A percentile compares a stretch with the other conserved stretches of the same genome.
Evolutionary conservation across 64 coral and sea anemone genomes (phyloP).

Genomic region (Porites australiensis): DNA sequence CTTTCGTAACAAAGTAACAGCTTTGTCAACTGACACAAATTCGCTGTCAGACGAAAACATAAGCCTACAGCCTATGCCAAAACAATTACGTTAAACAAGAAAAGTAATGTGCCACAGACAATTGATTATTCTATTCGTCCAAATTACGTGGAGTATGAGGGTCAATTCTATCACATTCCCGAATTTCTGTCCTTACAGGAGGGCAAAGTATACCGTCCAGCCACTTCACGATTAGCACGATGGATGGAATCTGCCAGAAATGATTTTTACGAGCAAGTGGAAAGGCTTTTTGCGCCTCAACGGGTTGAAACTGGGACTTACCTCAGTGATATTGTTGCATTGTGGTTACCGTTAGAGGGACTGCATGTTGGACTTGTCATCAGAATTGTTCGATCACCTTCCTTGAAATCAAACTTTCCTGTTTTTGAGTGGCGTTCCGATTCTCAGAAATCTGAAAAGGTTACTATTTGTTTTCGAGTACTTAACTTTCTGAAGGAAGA

Average conservation of each 20-base stretch:
- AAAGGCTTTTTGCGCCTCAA: background rate
- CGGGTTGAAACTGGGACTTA: no score
- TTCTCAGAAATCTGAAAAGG: background rate
- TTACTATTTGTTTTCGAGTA: constrained; percentile 13
- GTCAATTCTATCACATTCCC: background rate
- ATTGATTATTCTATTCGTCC: no score
- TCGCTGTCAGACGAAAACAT: no score
- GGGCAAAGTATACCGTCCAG: background rate
- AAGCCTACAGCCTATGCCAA: background rate
- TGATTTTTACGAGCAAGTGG: background rate
- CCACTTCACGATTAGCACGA: background rate
- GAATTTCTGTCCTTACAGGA: background rate
- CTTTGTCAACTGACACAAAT: background rate
- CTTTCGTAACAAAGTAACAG: background rate
- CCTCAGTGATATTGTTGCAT: no score
- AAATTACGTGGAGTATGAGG: background rate
- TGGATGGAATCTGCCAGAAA: background rate
- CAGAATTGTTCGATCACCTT: background rate
- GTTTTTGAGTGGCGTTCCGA: no score
- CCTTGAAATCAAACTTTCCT: no score
- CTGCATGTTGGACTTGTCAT: no score
- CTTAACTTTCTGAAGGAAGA: background rate
- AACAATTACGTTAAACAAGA: background rate
- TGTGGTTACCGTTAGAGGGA: no score
- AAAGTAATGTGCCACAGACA: background rate